Percentiles rank a stretch among this genome's conserved stretches.
These are phyloP conservation scores for Penaeus vannamei DNA, from an alignment of 1,140 invertebrate species.

Conservation along the genomic window DNA sequence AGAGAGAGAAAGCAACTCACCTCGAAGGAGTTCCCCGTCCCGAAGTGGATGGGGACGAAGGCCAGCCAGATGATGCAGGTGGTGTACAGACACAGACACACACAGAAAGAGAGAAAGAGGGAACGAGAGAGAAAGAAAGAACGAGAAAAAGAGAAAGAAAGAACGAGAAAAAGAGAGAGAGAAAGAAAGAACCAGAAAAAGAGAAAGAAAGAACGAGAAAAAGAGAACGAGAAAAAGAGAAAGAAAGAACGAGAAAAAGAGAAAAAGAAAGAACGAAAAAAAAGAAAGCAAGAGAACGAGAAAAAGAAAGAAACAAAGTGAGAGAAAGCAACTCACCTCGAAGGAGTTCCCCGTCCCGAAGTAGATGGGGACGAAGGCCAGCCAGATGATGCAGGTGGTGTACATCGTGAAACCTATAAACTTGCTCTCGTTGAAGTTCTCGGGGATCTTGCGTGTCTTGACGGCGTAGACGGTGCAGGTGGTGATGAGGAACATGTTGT, in stretches of 20 bases:
- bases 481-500: slow-evolving; percentile 79
- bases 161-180: neutral
- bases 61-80: slow-evolving; percentile 80
- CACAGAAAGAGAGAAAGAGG: too few species aligned
- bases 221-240: slow-evolving; percentile 7
- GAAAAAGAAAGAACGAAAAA: neutral
- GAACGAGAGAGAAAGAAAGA: too few species aligned
- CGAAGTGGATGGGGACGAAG: slow-evolving; percentile 79
- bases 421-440: slow-evolving; percentile 80
- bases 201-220: neutral
- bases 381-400: slow-evolving; percentile 80
- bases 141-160: slow-evolving; percentile 25
- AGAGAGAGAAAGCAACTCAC: slow-evolving; percentile 69
- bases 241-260: neutral
- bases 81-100: too few species aligned
- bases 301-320: too few species aligned
- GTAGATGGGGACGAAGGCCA: slow-evolving; percentile 79
- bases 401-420: slow-evolving; percentile 82
- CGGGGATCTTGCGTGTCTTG: slow-evolving; percentile 78
- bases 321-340: slow-evolving; percentile 71
- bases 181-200: slow-evolving; percentile 5
- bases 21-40: slow-evolving; percentile 76
- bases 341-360: slow-evolving; percentile 77
- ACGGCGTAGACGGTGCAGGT: slow-evolving; percentile 79
- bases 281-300: neutral